phyloP scores from a whole-genome alignment of 2,888 invertebrate genomes.

The Epiblema foenella region DNA sequence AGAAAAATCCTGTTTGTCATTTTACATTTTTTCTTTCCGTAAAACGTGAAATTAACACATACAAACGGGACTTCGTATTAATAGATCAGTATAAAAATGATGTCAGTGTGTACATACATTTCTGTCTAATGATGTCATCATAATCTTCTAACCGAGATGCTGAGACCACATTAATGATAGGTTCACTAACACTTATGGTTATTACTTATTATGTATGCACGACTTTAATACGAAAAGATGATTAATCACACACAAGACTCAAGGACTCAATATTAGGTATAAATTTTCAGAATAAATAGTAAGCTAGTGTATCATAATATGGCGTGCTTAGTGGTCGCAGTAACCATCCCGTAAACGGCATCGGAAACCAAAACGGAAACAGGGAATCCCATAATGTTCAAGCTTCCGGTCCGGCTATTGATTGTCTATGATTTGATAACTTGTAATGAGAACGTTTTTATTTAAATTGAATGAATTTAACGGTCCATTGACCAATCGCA shows the following conservation, averaged over 20 bases:
- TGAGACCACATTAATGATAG: constrained; percentile 20
- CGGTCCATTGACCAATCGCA: constrained; percentile 68
- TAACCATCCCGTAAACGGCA: constrained; percentile 26
- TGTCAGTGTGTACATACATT: constrained; percentile 28
- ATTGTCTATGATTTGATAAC: constrained; percentile 51
- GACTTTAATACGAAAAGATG: constrained; percentile 23
- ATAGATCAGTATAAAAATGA: constrained; percentile 13
- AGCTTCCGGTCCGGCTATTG: constrained; percentile 42
- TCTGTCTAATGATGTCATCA: constrained; percentile 28
- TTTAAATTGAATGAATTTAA: constrained; percentile 68
- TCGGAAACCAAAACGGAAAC: constrained; percentile 48
- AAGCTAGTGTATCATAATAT: too few relatives aligned
- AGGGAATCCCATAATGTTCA: constrained; percentile 46
- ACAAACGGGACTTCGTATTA: constrained; percentile 27
- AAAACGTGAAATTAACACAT: constrained; percentile 4
- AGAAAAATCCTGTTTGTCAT: neutral
- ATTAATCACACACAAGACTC: constrained; percentile 27
- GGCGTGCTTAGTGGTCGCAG: too few relatives aligned
- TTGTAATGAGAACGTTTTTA: constrained; percentile 54
- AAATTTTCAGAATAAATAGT: too few relatives aligned
- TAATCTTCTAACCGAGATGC: constrained; percentile 19
- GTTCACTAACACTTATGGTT: constrained; percentile 1
- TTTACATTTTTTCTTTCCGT: neutral
- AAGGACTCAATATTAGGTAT: too few relatives aligned
- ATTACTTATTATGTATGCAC: constrained; percentile 34